Evolutionary conservation across 2,797 vertebrate species (phyloP), one percentile per base, ranked within the genome.

Genomic region (Muscicapa striata): DNA sequence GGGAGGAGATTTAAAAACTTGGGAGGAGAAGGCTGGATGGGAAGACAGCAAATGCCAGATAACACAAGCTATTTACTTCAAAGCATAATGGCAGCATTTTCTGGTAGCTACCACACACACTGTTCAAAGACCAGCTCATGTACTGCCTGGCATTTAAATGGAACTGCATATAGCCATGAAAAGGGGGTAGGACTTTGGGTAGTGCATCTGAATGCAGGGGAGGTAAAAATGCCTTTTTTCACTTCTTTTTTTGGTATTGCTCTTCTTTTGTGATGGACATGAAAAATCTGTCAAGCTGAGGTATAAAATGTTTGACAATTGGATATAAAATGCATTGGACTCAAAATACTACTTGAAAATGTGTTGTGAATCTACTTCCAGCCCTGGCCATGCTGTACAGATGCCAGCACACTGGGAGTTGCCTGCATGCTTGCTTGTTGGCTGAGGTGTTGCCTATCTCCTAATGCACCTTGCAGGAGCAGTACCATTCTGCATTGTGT

Each of bases 31-130:
- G 43, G 72, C 15, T 38, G 48, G n/a, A 24, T 2, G 0, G n/a
- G 12, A 70, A 77, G 17, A 19, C 27, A 81, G 52, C 12, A 67
- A 61, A 90, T 46, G 49, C 24, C 26, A 46, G 49, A 14, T 27
- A 49, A 4, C 19, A 17, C 7, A 34, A 89, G 9, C 21, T 75
- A 24, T n/a, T 77, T 52, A 22, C 22, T 45, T 67, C 26, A 52
- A 38, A 84, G 29, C 46, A 41, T 40, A 58, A 67, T 52, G 45
- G 43, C 36, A 64, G 22, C 10, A 14, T 57, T 81, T 86, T 80
- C 29, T 93, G 69, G n/a, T 4, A n/a, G 66, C 41, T 84, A 9
- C 20, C 5, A 4, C 1, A 0, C 59, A 54, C 0, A 0, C 19
- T 7, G 3, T 69, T 90, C 32, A 38, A 70, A 54, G 38, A 61